Evolutionary conservation across 1,140 invertebrate genomes (phyloP).

Genomic region (Lepidotrigona ventralis): DNA sequence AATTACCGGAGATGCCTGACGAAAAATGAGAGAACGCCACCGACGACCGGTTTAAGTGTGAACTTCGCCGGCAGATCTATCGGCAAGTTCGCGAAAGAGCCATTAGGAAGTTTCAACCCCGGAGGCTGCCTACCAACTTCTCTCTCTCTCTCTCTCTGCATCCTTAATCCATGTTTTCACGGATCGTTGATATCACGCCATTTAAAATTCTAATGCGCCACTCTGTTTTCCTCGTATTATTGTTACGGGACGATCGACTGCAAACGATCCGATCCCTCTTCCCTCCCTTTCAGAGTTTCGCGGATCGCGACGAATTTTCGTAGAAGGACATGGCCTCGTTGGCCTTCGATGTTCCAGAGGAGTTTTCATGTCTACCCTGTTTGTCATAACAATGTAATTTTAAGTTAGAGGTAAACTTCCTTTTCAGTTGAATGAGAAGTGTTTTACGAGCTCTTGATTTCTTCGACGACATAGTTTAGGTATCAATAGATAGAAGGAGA

Average conservation of each 20-base stretch:
- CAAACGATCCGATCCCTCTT: neutral
- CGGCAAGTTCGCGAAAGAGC: constrained; percentile 52
- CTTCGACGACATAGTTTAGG: too few species aligned
- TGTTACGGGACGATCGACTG: neutral
- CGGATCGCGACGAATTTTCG: neutral
- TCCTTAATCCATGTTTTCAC: constrained; percentile 56
- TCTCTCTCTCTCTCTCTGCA: neutral
- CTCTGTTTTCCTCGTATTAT: constrained; percentile 35
- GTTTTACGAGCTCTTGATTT: too few species aligned
- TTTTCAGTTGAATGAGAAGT: too few species aligned
- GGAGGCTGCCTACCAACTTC: constrained; percentile 21
- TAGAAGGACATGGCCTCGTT: neutral
- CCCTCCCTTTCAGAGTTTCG: neutral
- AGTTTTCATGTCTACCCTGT: too few species aligned
- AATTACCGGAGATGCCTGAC: constrained; percentile 40
- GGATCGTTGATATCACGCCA: constrained; percentile 37
- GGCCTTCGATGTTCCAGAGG: neutral
- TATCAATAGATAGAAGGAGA: too few species aligned
- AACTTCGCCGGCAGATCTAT: constrained; percentile 53
- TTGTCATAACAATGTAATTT: constrained; percentile 2
- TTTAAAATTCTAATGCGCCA: constrained; percentile 62
- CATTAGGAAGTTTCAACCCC: constrained; percentile 54
- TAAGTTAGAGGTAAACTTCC: neutral
- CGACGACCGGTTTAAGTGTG: constrained; percentile 8
- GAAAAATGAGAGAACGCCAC: constrained; percentile 42